phyloP scores from a whole-genome alignment of 2,888 invertebrate genomes.

The Stramonita haemastoma region DNA sequence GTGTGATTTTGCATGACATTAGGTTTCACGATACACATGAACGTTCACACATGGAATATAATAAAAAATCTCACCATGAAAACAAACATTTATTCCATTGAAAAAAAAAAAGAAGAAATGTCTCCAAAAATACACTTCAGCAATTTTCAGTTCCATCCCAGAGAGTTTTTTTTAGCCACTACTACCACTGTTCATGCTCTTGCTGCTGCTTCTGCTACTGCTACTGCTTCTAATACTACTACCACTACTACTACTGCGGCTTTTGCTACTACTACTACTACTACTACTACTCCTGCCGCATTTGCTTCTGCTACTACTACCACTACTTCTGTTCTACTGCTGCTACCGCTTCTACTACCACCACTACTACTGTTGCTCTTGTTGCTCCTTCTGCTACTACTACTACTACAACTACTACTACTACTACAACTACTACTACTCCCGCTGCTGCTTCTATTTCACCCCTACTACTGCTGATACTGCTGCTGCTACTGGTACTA shows the following conservation, averaged over 20 bases:
- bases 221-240: background rate
- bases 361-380: background rate
- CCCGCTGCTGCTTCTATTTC: background rate
- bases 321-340: background rate
- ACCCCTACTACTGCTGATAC: background rate
- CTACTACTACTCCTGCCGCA: background rate
- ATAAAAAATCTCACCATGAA: no score
- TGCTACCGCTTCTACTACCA: background rate
- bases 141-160: background rate
- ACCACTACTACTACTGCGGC: background rate
- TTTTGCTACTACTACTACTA: background rate
- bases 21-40: no score
- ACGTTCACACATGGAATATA: no score
- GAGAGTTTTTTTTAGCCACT: background rate
- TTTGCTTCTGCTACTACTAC: conserved; percentile 6
- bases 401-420: conserved; percentile 14
- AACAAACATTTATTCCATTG: no score
- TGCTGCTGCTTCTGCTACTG: background rate
- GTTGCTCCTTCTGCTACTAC: background rate
- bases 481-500: background rate
- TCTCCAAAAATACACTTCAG: background rate
- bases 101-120: background rate
- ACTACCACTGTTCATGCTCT: background rate
- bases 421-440: background rate
- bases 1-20: no score